A percentile compares a stretch with the other conserved stretches of the same genome.
phyloP scores from a whole-genome alignment of 2,888 invertebrate species.

The Pachydiplax longipennis region DNA sequence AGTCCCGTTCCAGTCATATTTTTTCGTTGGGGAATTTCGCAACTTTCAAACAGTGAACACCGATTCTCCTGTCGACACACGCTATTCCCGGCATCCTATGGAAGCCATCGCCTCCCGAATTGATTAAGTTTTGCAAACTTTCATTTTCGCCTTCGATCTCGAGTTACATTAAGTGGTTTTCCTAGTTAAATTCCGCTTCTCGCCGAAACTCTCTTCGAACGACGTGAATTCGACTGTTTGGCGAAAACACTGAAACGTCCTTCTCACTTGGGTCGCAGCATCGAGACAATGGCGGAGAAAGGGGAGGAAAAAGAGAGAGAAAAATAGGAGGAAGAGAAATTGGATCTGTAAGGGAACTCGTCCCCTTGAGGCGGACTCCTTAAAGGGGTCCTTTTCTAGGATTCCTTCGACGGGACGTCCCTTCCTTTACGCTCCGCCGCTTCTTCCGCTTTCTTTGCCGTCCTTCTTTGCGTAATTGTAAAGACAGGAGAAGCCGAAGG shows the following conservation, averaged over 20 bases:
- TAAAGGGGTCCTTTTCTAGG: background rate
- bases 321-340: constrained; percentile 27
- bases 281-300: background rate
- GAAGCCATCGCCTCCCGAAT: too few relatives aligned
- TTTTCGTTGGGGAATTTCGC: too few relatives aligned
- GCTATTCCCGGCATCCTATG: too few relatives aligned
- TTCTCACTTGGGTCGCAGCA: background rate
- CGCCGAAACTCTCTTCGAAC: background rate
- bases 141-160: background rate
- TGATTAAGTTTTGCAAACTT: too few relatives aligned
- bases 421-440: background rate
- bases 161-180: background rate
- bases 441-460: background rate
- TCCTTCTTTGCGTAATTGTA: background rate
- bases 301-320: background rate
- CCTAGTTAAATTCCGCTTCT: background rate
- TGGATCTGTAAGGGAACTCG: constrained; percentile 45
- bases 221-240: background rate
- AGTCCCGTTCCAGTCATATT: too few relatives aligned
- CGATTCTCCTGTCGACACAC: too few relatives aligned
- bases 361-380: background rate
- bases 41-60: too few relatives aligned
- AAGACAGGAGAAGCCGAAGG: background rate
- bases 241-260: background rate
- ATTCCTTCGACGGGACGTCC: constrained; percentile 2